Base-by-base conservation (phyloP, 2,797 vertebrate genomes). In the Phrynocephalus forsythii region DNA sequence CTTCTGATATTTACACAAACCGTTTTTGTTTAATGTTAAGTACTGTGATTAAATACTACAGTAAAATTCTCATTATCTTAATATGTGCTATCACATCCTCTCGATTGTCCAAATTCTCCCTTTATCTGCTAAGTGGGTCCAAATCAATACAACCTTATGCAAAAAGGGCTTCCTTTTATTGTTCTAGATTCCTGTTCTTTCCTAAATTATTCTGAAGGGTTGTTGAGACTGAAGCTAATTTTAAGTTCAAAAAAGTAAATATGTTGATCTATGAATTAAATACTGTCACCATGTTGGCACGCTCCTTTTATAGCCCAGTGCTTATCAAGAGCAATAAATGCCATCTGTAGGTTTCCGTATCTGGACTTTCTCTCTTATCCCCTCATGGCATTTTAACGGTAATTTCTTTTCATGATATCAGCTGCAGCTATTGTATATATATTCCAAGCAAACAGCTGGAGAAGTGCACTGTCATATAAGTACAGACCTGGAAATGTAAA, bases 361-460 rank as follows among this genome's bases (percentile, higher is more conserved):
- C 85, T 90, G 60, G 85, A 90, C 48, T 85, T 44, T 90, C 89
- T 86, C 72, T 83, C 4, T 28, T 89, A 79, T 26, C 87, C 87
- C 30, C 75, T 8, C 63, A 44, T 91, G 30, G 60, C 87, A 26
- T 56, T 60, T 77, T 86, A 78, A 44, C 38, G 5, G 38, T 44
- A 44, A 88, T 86, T 88, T 86, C 3, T 66, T 90, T 79, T 87
- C 76, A 38, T 44, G 15, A 60, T 71, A 85, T 56, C 28, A 90
- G 24, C 52, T 91, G 38, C 50, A 82, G 8, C 1, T 86, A 69
- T 16, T 84, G 26, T 84, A 72, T 78, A 63, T 87, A 6, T 2
- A 60, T 87, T 78, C 84, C 60, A 73, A 71, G 48, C 18, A 88
- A 90, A 56, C 52, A 56, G 52, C 52, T 56, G 52, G 52, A 56